A percentile compares a stretch with the other conserved stretches of the same genome.
Conservation (phyloP, 2,797 vertebrate genomes). For the Amblyopsis hoosieri region DNA sequence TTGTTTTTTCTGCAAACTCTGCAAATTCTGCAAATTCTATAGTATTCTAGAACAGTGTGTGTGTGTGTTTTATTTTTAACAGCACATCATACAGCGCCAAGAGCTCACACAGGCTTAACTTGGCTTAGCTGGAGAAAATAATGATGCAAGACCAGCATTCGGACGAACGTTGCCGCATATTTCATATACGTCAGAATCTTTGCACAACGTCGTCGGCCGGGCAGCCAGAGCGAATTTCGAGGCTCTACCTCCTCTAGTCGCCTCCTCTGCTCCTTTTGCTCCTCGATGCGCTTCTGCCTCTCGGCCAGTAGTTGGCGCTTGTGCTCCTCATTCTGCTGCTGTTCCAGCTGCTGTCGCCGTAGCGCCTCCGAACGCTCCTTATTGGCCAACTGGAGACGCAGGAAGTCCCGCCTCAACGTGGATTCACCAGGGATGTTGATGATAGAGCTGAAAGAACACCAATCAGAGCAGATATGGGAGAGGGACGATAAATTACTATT, state of each 20-base stretch:
- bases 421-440: conserved; percentile 97
- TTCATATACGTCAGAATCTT: too few species aligned
- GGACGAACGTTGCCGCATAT: too few species aligned
- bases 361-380: conserved; percentile 96
- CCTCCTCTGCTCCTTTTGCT: conserved; percentile 95
- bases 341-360: conserved; percentile 93
- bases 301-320: conserved; percentile 95
- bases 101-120: too few species aligned
- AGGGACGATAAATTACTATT: not conserved
- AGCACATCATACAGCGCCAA: too few species aligned
- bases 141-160: too few species aligned
- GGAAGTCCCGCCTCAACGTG: conserved; percentile 92
- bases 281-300: conserved; percentile 96
- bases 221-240: too few species aligned
- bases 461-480: not conserved
- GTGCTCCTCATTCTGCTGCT: conserved; percentile 98
- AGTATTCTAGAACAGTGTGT: too few species aligned
- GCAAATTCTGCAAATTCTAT: too few species aligned
- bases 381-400: conserved; percentile 95
- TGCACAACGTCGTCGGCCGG: too few species aligned
- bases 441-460: conserved; percentile 84
- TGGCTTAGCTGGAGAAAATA: too few species aligned
- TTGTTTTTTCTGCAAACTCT: too few species aligned
- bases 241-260: conserved; percentile 90
- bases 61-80: too few species aligned